Conservation (phyloP, 1,140 invertebrate species). For the Ceratina calcarata region DNA sequence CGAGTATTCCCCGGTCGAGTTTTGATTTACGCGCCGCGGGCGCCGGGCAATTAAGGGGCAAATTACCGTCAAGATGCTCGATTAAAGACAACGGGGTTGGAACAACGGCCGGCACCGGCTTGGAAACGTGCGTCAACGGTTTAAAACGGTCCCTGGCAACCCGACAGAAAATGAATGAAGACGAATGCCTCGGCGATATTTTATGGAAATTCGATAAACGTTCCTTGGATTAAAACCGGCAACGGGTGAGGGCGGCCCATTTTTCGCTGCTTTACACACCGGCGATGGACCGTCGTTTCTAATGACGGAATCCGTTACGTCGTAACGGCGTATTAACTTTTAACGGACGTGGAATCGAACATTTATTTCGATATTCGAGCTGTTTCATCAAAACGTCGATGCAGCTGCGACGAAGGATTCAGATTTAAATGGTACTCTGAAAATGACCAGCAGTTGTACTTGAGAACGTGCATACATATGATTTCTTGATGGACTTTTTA, state of each 20-base stretch:
- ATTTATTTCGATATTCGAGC: constrained; percentile 16
- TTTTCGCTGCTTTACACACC: constrained; percentile 17
- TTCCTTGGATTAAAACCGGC: constrained; percentile 27
- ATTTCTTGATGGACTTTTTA: no score
- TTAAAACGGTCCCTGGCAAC: background rate
- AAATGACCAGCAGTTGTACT: no score
- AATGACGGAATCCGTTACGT: constrained; percentile 29
- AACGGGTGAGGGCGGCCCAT: constrained; percentile 8
- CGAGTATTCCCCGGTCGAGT: background rate
- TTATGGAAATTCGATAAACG: constrained; percentile 49
- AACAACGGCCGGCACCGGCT: background rate
- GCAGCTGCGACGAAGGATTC: constrained; percentile 2
- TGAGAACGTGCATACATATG: no score
- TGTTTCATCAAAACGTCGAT: background rate
- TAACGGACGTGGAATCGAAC: constrained; percentile 5
- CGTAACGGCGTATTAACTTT: constrained; percentile 18
- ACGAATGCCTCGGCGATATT: constrained; percentile 34
- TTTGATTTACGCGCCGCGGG: constrained; percentile 15
- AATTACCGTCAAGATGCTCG: constrained; percentile 23
- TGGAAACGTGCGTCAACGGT: background rate
- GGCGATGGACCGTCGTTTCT: constrained; percentile 32
- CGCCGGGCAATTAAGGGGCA: constrained; percentile 18
- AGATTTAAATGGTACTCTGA: background rate
- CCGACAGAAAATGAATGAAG: constrained; percentile 26
- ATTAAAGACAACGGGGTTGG: constrained; percentile 23